These are phyloP conservation scores for Xyrauchen texanus DNA, from an alignment of 2,113 vertebrate species.

Conservation along the genomic window DNA sequence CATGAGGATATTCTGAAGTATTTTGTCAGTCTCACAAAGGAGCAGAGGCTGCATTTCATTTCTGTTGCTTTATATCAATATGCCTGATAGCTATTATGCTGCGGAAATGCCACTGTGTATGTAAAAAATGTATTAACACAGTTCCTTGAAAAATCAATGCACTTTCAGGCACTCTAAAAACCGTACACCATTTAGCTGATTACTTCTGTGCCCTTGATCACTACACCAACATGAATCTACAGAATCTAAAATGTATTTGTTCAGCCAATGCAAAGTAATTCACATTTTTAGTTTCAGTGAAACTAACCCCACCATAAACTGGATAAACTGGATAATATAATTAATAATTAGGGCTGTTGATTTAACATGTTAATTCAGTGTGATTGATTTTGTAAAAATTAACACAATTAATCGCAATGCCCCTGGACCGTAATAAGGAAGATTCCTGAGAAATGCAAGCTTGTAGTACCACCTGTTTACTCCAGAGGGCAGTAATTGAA, in stretches of 20 bases:
- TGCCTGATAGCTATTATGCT: slow-evolving; percentile 3
- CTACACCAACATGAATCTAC: background rate
- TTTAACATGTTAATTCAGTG: too few relatives aligned
- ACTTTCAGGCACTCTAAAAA: slow-evolving; percentile 28
- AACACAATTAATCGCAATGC: too few relatives aligned
- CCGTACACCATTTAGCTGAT: slow-evolving; percentile 1
- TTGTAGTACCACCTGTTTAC: too few relatives aligned
- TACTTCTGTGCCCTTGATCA: slow-evolving; percentile 1
- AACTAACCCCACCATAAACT: too few relatives aligned
- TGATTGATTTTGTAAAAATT: too few relatives aligned
- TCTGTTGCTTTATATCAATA: slow-evolving; percentile 27
- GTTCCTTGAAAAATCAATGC: slow-evolving; percentile 24
- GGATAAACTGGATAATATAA: too few relatives aligned
- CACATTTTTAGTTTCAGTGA: too few relatives aligned
- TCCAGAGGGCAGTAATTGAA: too few relatives aligned
- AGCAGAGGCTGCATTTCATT: slow-evolving; percentile 29
- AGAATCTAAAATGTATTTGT: background rate
- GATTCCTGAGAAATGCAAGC: too few relatives aligned
- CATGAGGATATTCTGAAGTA: slow-evolving; percentile 35
- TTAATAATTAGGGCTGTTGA: too few relatives aligned
- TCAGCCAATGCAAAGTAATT: too few relatives aligned
- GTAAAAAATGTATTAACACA: background rate
- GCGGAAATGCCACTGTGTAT: slow-evolving; percentile 3
- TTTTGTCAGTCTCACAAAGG: slow-evolving; percentile 54
- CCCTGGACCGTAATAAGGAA: too few relatives aligned